A percentile compares a stretch with the other conserved stretches of the same genome.
Conservation (phyloP, 2,888 invertebrate species). For the Branchipolynoe longqiensis region DNA sequence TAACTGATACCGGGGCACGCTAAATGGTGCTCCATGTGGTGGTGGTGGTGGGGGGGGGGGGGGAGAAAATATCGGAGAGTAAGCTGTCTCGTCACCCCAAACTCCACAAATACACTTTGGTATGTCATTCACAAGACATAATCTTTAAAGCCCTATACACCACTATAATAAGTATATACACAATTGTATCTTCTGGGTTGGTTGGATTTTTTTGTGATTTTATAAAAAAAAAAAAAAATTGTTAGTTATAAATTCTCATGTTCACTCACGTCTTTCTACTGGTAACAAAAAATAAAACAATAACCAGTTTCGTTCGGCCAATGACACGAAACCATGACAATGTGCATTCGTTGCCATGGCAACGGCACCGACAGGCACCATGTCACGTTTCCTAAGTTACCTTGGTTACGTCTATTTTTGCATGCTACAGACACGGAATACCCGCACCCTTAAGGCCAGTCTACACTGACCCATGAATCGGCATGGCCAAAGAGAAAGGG, state of each 20-base stretch:
- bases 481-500: too few species aligned
- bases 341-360: not conserved
- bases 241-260: too few species aligned
- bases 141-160: conserved; percentile 12
- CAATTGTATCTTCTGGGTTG: too few species aligned
- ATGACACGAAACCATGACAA: not conserved
- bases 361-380: conserved; percentile 52
- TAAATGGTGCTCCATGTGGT: conserved; percentile 1
- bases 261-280: not conserved
- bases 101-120: conserved; percentile 22
- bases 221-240: too few species aligned
- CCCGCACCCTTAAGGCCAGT: too few species aligned
- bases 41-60: too few species aligned
- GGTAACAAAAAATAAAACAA: conserved; percentile 13
- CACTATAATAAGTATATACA: conserved; percentile 33
- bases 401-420: not conserved
- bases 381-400: conserved; percentile 34
- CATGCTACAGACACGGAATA: not conserved
- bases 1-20: conserved; percentile 28
- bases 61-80: not conserved
- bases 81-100: not conserved
- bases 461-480: too few species aligned
- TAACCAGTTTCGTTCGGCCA: conserved; percentile 49
- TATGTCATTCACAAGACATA: not conserved
- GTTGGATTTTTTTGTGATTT: too few species aligned